Evolutionary conservation across 2,113 vertebrate genomes (phyloP).

Genomic region (Misgurnus mizolepis): DNA sequence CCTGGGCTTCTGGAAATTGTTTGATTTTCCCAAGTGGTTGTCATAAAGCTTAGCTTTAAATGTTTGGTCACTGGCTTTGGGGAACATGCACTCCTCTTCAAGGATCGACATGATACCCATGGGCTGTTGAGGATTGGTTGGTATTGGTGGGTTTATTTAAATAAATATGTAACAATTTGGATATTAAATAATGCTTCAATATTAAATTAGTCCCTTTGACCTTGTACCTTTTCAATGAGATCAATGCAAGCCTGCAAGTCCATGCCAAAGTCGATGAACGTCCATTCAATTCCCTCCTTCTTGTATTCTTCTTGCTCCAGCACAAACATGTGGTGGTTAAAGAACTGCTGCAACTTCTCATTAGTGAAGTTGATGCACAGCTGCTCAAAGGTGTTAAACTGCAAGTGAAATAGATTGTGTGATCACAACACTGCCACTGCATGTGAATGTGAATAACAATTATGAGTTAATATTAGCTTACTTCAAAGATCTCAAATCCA

Average conservation of each 20-base stretch:
- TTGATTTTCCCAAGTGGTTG: no score
- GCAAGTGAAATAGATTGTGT: slow-evolving; percentile 49
- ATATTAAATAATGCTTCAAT: no score
- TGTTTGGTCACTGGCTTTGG: no score
- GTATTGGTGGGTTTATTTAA: no score
- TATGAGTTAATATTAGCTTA: slow-evolving; percentile 47
- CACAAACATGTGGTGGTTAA: slow-evolving; percentile 85
- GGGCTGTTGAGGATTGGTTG: slow-evolving; percentile 56
- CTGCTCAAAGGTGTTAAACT: slow-evolving; percentile 90
- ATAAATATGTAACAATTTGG: no score
- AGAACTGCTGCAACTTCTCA: slow-evolving; percentile 89
- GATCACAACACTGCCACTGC: no score
- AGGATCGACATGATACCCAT: no score
- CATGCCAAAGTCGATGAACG: slow-evolving; percentile 88
- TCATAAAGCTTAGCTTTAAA: no score
- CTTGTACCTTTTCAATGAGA: slow-evolving; percentile 59
- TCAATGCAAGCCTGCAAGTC: slow-evolving; percentile 73
- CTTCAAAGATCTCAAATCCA: slow-evolving; percentile 81
- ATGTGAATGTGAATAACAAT: no score
- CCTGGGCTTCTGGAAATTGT: no score
- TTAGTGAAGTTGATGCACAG: slow-evolving; percentile 90
- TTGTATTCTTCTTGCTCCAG: slow-evolving; percentile 89
- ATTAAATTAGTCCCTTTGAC: no score
- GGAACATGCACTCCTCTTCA: no score
- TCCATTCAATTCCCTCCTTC: slow-evolving; percentile 86